Conservation (phyloP, 2,888 invertebrate genomes). For the Sarcophaga rosellei region DNA sequence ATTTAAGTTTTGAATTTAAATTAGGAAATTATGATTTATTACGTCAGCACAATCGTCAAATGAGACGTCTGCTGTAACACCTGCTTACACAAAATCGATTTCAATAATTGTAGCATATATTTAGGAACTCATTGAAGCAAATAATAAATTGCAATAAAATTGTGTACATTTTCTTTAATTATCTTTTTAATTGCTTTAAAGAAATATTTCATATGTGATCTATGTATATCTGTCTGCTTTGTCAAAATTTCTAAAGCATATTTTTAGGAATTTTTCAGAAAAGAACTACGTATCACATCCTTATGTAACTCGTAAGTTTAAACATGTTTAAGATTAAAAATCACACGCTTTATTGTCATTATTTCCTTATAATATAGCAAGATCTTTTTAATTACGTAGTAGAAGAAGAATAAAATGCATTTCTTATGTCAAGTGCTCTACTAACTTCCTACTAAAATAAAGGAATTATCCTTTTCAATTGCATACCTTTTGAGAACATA, state of each 20-base stretch:
- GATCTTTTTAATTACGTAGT: slow-evolving; percentile 46
- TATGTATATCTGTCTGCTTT: no score
- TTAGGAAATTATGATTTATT: no score
- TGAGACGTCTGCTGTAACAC: no score
- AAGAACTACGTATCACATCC: not conserved
- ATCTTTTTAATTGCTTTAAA: no score
- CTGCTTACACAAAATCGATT: no score
- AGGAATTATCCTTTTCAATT: not conserved
- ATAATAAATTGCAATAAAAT: no score
- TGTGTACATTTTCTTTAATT: no score
- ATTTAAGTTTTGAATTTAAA: not conserved
- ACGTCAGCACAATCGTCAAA: no score
- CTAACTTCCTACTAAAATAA: slow-evolving; percentile 47
- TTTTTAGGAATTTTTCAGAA: not conserved
- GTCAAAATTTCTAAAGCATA: not conserved
- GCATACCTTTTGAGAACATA: not conserved
- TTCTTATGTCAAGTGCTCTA: slow-evolving; percentile 39
- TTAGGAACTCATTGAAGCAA: no score
- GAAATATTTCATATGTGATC: no score
- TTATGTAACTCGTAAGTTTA: not conserved
- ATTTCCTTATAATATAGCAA: not conserved
- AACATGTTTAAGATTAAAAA: not conserved
- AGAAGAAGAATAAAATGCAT: slow-evolving; percentile 31
- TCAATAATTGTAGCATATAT: no score
- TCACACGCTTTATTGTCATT: not conserved